Base-by-base conservation (phyloP, 2,113 vertebrate species). In the Zingel zingel region DNA sequence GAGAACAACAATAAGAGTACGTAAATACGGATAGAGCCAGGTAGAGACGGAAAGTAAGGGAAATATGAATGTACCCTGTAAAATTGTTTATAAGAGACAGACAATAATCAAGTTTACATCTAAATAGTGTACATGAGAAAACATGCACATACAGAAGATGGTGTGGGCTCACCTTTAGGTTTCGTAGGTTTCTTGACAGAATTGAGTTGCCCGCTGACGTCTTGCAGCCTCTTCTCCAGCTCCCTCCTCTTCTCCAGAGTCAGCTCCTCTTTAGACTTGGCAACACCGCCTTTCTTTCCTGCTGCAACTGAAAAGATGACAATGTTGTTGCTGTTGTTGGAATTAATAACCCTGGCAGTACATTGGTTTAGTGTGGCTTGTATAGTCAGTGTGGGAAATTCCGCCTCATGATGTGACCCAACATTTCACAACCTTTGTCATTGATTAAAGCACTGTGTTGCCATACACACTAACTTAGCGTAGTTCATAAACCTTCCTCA, bases 131-230 rank as follows among this genome's bases (percentile, higher is more conserved):
- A 3, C 27, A 36, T 18, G 2, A 64, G 23, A 30, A 56, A 25
- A 47, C 63, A 18, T 6, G 53, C 39, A 33, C 21, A 45, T 5
- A 10, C 21, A 25, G 18, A 12, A 4, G 3, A 25, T 13, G 23
- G 47, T 1, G 7, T 6, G 8, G 6, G 66, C 93, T 94, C 75
- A 98, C 97, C 96, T 94, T 98, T 99, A 58, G 92, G 94, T 85
- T 98, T 99, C 0, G 96, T 93, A 16, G 97, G 97, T 71, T 99
- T 99, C 92, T 98, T 98, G 87, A 95, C 91, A 0, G 97, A 98
- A 56, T 98, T 98, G 47, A 99, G 97, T 63, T 99, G 98, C 1
- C 98, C 97, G 0, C 98, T 98, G 80, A 99, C 98, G 0, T 99
- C 98, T 47, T 98, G 97, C 70, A 99, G 92, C 74, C 97, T 95